Conservation (phyloP, 2,113 vertebrate genomes). For the Muntiacus muntjak region DNA sequence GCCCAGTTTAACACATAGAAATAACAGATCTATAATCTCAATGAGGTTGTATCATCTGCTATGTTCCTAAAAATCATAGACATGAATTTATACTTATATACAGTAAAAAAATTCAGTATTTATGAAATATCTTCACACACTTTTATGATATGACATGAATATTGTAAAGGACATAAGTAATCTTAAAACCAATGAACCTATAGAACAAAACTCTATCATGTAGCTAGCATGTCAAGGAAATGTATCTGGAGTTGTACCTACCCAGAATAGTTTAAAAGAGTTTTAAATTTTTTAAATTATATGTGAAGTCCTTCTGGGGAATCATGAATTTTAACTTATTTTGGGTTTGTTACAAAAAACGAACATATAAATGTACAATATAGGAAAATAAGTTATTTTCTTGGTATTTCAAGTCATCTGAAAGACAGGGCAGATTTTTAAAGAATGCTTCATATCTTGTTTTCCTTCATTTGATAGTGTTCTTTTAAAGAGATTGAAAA, state of each 20-base stretch:
- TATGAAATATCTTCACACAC: not conserved
- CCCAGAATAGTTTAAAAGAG: not conserved
- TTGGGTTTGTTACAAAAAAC: not conserved
- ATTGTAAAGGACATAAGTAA: not conserved
- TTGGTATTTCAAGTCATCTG: constrained; percentile 7
- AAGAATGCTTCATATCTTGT: not conserved
- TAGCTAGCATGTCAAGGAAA: not conserved
- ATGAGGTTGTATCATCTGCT: not conserved
- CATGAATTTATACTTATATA: not conserved
- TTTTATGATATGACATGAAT: not conserved
- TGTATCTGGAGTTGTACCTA: not conserved
- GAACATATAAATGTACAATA: not conserved
- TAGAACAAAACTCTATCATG: not conserved
- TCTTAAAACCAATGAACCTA: not conserved
- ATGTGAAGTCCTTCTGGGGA: not conserved
- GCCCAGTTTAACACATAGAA: not conserved
- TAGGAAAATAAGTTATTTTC: constrained; percentile 34
- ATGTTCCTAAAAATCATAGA: not conserved
- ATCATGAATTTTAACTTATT: constrained; percentile 1
- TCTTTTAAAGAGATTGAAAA: constrained; percentile 60
- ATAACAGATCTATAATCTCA: not conserved
- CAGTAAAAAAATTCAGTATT: not conserved
- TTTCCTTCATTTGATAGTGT: not conserved
- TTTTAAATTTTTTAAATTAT: not conserved
- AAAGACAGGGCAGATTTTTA: constrained; percentile 23